Conservation (phyloP, 2,888 invertebrate species). For the Agrotis clavis region DNA sequence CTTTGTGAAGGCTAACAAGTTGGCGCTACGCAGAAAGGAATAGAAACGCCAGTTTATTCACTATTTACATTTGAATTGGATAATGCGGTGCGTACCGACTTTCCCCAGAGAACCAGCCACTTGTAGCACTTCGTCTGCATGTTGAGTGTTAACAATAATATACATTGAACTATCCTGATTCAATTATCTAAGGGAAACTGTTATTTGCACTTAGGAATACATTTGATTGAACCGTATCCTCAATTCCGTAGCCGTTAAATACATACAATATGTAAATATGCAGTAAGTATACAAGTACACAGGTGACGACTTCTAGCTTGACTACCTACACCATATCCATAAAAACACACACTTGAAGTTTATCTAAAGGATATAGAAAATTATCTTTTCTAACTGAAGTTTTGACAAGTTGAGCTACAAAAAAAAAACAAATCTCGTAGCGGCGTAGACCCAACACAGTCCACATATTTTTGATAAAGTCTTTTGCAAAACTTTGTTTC, state of each 20-base stretch:
- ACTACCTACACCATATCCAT: not conserved
- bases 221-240: conserved; percentile 22
- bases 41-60: conserved; percentile 63
- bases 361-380: not conserved
- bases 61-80: conserved; percentile 67
- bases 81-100: conserved; percentile 59
- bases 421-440: conserved; percentile 30
- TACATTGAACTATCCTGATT: conserved; percentile 40
- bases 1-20: conserved; percentile 6
- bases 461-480: not conserved
- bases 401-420: not conserved
- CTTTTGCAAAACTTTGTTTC: not conserved
- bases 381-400: too few relatives aligned
- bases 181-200: conserved; percentile 29
- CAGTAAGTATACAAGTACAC: not conserved
- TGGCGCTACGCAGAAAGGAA: conserved; percentile 44
- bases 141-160: conserved; percentile 52
- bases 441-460: conserved; percentile 30
- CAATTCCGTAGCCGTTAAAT: conserved; percentile 13
- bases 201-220: conserved; percentile 36
- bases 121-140: conserved; percentile 49
- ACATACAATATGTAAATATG: not conserved
- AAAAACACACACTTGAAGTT: not conserved
- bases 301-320: not conserved
- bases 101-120: conserved; percentile 60